phyloP scores from a whole-genome alignment of 2,888 invertebrate genomes.

The Neria commutata region DNA sequence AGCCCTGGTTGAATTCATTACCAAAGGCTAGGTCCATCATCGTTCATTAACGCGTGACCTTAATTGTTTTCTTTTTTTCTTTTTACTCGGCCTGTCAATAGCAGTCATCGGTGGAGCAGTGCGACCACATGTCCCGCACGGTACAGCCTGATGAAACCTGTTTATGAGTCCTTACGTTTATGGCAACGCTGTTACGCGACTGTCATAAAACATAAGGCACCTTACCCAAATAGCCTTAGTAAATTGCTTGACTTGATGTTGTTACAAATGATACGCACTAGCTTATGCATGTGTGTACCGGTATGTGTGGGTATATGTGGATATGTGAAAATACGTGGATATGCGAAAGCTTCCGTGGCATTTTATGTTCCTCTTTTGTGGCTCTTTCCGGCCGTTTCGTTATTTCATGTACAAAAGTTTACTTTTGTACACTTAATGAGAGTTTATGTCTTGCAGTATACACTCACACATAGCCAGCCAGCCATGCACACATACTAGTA shows the following conservation, averaged over 20 bases:
- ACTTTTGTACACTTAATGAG: constrained; percentile 7
- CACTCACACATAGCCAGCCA: background rate
- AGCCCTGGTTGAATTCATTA: too few species aligned
- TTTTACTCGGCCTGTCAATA: background rate
- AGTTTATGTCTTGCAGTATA: background rate
- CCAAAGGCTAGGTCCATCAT: constrained; percentile 12
- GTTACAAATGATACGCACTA: constrained; percentile 21
- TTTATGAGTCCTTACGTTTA: constrained; percentile 22
- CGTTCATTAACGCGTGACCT: constrained; percentile 32
- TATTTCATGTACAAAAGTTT: constrained; percentile 6
- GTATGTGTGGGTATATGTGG: background rate
- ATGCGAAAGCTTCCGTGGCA: too few species aligned
- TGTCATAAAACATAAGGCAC: constrained; percentile 15
- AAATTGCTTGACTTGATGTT: constrained; percentile 1
- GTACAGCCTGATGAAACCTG: background rate
- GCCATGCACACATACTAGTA: background rate
- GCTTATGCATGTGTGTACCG: constrained; percentile 7
- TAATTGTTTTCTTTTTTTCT: constrained; percentile 25
- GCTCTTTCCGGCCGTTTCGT: background rate
- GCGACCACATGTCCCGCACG: background rate
- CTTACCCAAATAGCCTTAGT: background rate
- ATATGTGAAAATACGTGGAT: too few species aligned
- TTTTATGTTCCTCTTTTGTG: background rate
- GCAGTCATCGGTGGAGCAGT: background rate
- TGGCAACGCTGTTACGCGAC: constrained; percentile 11